Evolutionary conservation across 2,113 vertebrate genomes (phyloP).

Genomic region (Lepus timidus): DNA sequence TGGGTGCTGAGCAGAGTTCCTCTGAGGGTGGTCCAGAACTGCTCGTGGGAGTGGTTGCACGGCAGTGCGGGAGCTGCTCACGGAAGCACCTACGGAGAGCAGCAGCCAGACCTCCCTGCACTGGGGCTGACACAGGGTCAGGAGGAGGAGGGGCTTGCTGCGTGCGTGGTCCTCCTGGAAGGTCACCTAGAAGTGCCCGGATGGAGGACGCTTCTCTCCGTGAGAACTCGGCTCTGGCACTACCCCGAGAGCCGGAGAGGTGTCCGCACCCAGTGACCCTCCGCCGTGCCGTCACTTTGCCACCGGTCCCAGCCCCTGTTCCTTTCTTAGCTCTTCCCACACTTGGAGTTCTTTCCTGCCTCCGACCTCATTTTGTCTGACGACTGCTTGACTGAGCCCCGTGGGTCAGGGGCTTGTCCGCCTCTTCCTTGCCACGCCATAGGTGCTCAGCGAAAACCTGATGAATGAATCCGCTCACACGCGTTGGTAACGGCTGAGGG

Average conservation of each 20-base stretch:
- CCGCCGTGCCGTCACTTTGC: neutral
- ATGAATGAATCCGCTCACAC: neutral
- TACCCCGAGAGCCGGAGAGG: neutral
- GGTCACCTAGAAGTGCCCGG: neutral
- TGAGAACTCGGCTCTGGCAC: neutral
- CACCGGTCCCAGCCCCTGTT: neutral
- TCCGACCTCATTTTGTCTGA: neutral
- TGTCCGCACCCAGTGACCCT: neutral
- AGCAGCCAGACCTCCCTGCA: too few species aligned
- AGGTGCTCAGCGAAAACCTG: neutral
- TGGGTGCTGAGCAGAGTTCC: neutral
- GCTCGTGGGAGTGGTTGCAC: neutral
- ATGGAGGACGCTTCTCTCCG: neutral
- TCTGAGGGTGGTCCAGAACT: conserved; percentile 23
- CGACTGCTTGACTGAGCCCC: neutral
- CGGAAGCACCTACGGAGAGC: neutral
- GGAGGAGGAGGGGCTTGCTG: neutral
- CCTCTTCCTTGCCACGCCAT: neutral
- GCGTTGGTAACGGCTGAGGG: neutral
- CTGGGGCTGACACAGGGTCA: neutral
- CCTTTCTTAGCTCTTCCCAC: neutral
- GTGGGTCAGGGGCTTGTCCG: neutral
- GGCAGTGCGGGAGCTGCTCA: neutral
- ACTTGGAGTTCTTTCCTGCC: neutral
- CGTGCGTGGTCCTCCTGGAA: neutral